phyloP scores from a whole-genome alignment of 2,888 invertebrate species.

The Andrena hattorfiana region DNA sequence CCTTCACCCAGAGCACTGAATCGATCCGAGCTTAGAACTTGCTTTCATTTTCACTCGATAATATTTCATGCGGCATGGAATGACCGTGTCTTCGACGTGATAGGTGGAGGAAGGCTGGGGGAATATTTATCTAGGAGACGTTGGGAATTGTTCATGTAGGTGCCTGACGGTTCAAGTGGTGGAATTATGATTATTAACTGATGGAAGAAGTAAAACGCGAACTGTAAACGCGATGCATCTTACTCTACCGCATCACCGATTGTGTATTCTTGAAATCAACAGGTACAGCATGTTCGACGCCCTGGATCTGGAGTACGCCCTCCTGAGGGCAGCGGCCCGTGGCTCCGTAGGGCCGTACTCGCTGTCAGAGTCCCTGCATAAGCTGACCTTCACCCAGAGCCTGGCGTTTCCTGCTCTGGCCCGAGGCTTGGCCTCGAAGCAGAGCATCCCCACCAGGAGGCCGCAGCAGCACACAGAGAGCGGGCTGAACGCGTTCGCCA shows the following conservation, averaged over 20 bases:
- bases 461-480: conserved; percentile 88
- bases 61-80: background rate
- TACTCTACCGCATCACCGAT: no score
- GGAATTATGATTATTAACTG: no score
- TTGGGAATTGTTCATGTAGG: no score
- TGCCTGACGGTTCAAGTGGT: no score
- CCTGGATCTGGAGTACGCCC: conserved; percentile 90
- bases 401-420: conserved; percentile 91
- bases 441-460: conserved; percentile 86
- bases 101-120: no score
- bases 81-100: no score
- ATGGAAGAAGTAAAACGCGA: no score
- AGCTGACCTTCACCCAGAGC: conserved; percentile 91
- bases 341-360: conserved; percentile 91
- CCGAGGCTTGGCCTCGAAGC: conserved; percentile 88
- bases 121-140: no score
- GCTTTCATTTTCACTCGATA: conserved; percentile 7
- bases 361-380: conserved; percentile 90
- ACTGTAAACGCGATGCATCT: background rate
- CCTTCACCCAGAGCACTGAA: conserved; percentile 38
- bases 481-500: conserved; percentile 90
- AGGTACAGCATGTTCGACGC: conserved; percentile 90
- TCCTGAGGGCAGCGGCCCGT: conserved; percentile 89
- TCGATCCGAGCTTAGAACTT: conserved; percentile 18
- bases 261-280: conserved; percentile 24